phyloP scores from a whole-genome alignment of 1,140 invertebrate species.

The Meloidogyne floridensis region DNA sequence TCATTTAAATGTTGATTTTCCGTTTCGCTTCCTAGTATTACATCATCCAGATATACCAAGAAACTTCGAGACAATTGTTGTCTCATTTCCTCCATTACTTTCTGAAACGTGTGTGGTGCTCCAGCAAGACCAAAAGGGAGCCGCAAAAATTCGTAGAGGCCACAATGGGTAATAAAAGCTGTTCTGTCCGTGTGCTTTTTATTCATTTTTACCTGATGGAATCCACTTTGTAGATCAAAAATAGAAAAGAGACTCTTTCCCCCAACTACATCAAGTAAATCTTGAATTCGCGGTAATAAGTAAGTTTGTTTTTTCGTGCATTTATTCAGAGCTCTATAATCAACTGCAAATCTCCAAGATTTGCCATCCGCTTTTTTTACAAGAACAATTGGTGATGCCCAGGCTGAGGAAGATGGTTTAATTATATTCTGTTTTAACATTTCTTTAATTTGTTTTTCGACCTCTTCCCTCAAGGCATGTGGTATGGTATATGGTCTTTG shows the following conservation, averaged over 20 bases:
- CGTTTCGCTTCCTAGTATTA: conserved; percentile 10
- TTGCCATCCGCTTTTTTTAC: conserved; percentile 37
- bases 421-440: conserved; percentile 41
- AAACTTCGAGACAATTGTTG: conserved; percentile 20
- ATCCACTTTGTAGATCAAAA: conserved; percentile 19
- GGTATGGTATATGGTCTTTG: conserved; percentile 30
- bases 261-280: conserved; percentile 16
- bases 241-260: conserved; percentile 17
- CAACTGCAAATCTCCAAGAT: conserved; percentile 35
- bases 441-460: conserved; percentile 40
- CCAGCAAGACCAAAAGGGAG: conserved; percentile 24
- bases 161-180: conserved; percentile 21
- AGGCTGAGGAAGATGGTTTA: conserved; percentile 28
- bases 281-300: conserved; percentile 18
- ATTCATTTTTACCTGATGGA: conserved; percentile 24
- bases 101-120: conserved; percentile 28
- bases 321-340: conserved; percentile 32
- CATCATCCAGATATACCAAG: conserved; percentile 40
- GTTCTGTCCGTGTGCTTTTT: conserved; percentile 24
- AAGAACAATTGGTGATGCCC: conserved; percentile 32
- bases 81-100: conserved; percentile 28
- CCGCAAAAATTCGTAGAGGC: conserved; percentile 20
- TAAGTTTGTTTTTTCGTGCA: conserved; percentile 28
- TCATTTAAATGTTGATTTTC: conserved; percentile 30
- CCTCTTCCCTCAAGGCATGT: conserved; percentile 26